Evolutionary conservation across 2,797 vertebrate genomes (phyloP).

Genomic region (Arremon brunneinucha): DNA sequence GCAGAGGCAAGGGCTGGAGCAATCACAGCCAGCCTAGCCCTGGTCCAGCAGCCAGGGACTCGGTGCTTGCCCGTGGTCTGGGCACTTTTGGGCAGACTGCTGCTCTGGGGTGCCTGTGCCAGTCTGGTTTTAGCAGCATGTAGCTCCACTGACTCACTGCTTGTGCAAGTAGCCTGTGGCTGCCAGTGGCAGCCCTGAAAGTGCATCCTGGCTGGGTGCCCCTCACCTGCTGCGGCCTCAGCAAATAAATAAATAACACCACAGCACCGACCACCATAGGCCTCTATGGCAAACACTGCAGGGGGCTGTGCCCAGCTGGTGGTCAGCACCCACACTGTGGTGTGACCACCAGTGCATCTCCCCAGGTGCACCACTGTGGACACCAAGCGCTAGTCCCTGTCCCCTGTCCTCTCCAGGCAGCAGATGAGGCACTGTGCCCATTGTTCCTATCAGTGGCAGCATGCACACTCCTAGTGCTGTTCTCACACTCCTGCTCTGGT

Average conservation of each 20-base stretch:
- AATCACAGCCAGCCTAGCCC: not conserved
- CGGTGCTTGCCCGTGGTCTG: constrained; percentile 45
- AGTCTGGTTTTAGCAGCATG: constrained; percentile 73
- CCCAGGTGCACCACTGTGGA: not conserved
- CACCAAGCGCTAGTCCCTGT: fast-evolving
- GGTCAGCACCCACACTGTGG: not conserved
- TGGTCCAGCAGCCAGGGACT: not conserved
- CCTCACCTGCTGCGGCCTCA: constrained; percentile 71
- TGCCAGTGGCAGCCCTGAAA: constrained; percentile 42
- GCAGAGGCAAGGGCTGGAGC: not conserved
- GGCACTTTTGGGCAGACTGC: constrained; percentile 64
- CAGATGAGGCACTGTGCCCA: not conserved
- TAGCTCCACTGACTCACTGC: constrained; percentile 74
- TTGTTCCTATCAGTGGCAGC: fast-evolving
- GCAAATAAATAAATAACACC: constrained; percentile 73
- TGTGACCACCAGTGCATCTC: not conserved
- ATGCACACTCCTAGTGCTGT: fast-evolving
- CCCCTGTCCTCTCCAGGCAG: not conserved
- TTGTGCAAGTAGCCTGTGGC: constrained; percentile 74
- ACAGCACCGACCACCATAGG: not conserved
- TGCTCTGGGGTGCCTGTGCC: constrained; percentile 29
- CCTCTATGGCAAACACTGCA: constrained; percentile 48
- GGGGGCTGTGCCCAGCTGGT: not conserved
- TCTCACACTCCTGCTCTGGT: fast-evolving
- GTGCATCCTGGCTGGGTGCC: constrained; percentile 36